Evolutionary conservation across 1,140 invertebrate species (phyloP).

Genomic region (Plectrocnemia conspersa): DNA sequence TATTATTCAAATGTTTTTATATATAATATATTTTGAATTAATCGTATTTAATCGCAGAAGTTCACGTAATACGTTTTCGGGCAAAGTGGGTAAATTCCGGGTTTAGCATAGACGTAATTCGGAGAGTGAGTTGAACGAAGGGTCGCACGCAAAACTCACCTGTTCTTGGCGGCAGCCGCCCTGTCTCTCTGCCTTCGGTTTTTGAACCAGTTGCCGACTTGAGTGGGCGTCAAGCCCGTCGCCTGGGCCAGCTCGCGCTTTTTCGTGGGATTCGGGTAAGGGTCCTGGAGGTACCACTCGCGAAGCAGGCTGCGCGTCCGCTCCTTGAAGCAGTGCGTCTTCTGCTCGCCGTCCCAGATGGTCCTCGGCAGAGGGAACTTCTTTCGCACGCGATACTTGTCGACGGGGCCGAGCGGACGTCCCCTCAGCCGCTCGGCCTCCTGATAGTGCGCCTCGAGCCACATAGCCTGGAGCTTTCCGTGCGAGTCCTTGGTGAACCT

Average conservation of each 20-base stretch:
- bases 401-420: slow-evolving; percentile 93
- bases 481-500: slow-evolving; percentile 96
- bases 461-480: slow-evolving; percentile 92
- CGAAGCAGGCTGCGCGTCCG: slow-evolving; percentile 88
- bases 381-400: slow-evolving; percentile 99
- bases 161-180: slow-evolving; percentile 98
- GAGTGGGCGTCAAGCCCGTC: slow-evolving; percentile 96
- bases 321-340: slow-evolving; percentile 99
- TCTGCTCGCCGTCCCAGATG: slow-evolving; percentile 99
- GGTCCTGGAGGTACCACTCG: slow-evolving; percentile 99
- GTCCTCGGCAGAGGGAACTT: slow-evolving; percentile 98
- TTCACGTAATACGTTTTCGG: too few relatives aligned
- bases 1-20: too few relatives aligned
- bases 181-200: slow-evolving; percentile 96
- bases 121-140: too few relatives aligned
- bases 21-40: too few relatives aligned
- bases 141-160: slow-evolving; percentile 57
- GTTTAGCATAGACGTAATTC: too few relatives aligned
- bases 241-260: slow-evolving; percentile 96
- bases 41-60: too few relatives aligned
- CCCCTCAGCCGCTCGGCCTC: slow-evolving; percentile 96
- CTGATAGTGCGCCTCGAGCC: slow-evolving; percentile 98
- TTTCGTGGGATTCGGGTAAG: slow-evolving; percentile 98
- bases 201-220: slow-evolving; percentile 99
- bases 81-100: too few relatives aligned